Evolutionary conservation across 2,888 invertebrate species (phyloP), one percentile per base, ranked within the genome.

Genomic region (Tetragonula carbonaria): DNA sequence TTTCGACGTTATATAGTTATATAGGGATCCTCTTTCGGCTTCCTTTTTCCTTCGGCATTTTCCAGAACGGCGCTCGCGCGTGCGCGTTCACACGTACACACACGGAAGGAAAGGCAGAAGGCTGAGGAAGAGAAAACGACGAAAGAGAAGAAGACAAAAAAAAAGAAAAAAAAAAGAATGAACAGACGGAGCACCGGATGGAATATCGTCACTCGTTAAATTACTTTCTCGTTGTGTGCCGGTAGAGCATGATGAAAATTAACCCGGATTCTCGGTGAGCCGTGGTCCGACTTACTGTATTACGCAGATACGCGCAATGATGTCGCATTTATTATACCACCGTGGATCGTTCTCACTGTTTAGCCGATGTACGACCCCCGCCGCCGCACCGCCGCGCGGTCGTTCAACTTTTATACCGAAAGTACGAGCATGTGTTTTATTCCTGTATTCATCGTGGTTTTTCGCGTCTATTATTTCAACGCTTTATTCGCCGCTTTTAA

Each of bases 151-250:
- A 74, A 74, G 45, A 71, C 75, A 73, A 74, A 50, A 18, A 50
- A 74, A 74, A 33, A 0, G 16, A n/a, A 16, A 6, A 16, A 45
- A 18, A 33, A 50, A 65, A 66, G 76, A 77, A 77, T 68, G 80
- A 84, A 80, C 62, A 63, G 81, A 62, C 74, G n/a, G 68, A 81
- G 78, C 81, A 55, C 80, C 80, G 76, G 70, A 78, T 73, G 78
- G 85, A 84, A 89, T 89, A 92, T 91, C 91, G 88, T 74, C 81
- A 81, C 79, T 87, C 86, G 84, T 90, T 90, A 91, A 92, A 92
- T 92, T 90, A 75, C 76, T 85, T 78, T 86, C 85, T 74, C 76
- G 55, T 78, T 63, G 74, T 63, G 50, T 16, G 62, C 21, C 62
- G 74, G 50, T 33, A n/a, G 55, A 63, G 71, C 53, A 76, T 74